Percentiles rank a stretch among this genome's conserved stretches.
These are phyloP conservation scores for Phocides pigmalion DNA, from an alignment of 1,140 invertebrate species.

Conservation along the genomic window DNA sequence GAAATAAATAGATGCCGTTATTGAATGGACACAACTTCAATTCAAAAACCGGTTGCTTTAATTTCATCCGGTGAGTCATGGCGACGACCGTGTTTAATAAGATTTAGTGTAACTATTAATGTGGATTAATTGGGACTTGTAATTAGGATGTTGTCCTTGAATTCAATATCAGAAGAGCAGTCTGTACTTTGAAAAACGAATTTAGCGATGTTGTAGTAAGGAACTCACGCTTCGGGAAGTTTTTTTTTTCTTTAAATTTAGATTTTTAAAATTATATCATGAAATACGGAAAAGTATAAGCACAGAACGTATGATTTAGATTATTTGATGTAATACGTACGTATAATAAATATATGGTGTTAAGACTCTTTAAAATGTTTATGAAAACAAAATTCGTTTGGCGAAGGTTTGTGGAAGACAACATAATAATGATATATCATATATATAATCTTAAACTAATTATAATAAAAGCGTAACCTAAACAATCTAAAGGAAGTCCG, in stretches of 20 bases:
- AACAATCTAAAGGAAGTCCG: too few species aligned
- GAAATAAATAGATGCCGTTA: conserved; percentile 37
- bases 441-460: too few species aligned
- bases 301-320: too few species aligned
- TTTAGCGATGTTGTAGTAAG: not conserved
- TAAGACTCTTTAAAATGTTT: too few species aligned
- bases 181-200: not conserved
- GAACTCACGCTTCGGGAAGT: conserved; percentile 20
- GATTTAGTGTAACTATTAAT: conserved; percentile 18
- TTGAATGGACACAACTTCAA: conserved; percentile 31
- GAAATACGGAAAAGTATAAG: too few species aligned
- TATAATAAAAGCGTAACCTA: too few species aligned
- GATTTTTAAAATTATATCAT: not conserved
- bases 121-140: conserved; percentile 15
- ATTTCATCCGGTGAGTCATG: conserved; percentile 46
- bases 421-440: too few species aligned
- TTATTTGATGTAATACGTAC: too few species aligned
- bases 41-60: conserved; percentile 40
- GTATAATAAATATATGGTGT: too few species aligned
- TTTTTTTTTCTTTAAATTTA: not conserved
- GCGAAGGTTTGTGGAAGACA: too few species aligned
- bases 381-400: too few species aligned
- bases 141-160: conserved; percentile 20
- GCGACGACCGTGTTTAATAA: conserved; percentile 12
- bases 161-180: not conserved